phyloP scores from a whole-genome alignment of 2,888 invertebrate species.

The Cataglyphis cursor region DNA sequence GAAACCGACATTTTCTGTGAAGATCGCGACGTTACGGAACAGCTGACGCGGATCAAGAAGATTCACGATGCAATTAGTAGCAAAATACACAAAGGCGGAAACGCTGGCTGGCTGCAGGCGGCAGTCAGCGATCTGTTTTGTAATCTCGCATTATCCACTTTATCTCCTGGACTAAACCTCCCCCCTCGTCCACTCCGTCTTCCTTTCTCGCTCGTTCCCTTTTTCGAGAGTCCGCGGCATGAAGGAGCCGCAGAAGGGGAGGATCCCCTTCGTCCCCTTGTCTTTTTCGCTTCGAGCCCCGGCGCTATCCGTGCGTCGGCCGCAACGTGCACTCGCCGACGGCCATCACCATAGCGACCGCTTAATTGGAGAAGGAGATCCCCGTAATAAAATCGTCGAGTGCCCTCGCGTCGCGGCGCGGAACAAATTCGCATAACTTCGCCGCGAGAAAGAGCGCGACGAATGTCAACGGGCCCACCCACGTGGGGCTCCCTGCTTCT shows the following conservation, averaged over 20 bases:
- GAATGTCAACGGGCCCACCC: slow-evolving; percentile 62
- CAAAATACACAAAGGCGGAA: slow-evolving; percentile 47
- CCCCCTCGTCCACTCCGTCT: background rate
- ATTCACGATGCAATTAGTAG: slow-evolving; percentile 51
- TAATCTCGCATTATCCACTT: slow-evolving; percentile 57
- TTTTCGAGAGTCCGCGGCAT: slow-evolving; percentile 40
- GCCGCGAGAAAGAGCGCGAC: slow-evolving; percentile 65
- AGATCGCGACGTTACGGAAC: slow-evolving; percentile 14
- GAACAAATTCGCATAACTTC: slow-evolving; percentile 70
- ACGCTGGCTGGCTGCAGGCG: slow-evolving; percentile 13
- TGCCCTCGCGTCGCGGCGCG: slow-evolving; percentile 70
- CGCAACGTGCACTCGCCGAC: slow-evolving; percentile 64
- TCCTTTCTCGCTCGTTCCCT: slow-evolving; percentile 8
- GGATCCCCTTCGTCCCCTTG: slow-evolving; percentile 3
- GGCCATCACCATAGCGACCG: slow-evolving; percentile 83
- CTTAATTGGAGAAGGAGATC: slow-evolving; percentile 83
- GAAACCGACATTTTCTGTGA: slow-evolving; percentile 1
- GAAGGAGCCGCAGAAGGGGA: slow-evolving; percentile 20
- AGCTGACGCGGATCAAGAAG: slow-evolving; percentile 28
- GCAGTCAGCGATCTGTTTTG: slow-evolving; percentile 38
- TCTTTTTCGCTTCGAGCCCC: slow-evolving; percentile 21
- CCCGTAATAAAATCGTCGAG: slow-evolving; percentile 82
- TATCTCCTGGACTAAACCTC: background rate
- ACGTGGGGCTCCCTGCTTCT: background rate
- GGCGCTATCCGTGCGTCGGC: slow-evolving; percentile 13